Conservation (phyloP, 2,113 vertebrate genomes). For the Eurystomus gularis region DNA sequence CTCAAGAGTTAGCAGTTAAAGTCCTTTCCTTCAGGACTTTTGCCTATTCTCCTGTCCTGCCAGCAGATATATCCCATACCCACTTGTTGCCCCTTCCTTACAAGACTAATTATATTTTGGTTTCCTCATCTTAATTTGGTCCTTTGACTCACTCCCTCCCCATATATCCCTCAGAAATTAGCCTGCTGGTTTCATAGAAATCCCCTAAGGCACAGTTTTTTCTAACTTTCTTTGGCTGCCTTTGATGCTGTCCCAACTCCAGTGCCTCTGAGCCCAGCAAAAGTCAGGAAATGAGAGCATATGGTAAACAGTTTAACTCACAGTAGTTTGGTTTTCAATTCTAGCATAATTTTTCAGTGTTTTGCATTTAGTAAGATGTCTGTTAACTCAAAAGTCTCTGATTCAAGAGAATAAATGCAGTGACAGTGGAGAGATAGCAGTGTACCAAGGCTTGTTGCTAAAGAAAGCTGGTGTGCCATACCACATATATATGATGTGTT, state of each 20-base stretch:
- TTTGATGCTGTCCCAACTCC: neutral
- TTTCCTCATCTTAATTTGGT: neutral
- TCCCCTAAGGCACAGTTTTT: neutral
- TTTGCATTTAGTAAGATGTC: neutral
- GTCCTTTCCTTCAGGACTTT: neutral
- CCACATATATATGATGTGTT: neutral
- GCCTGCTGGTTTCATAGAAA: constrained; percentile 26
- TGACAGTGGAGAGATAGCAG: neutral
- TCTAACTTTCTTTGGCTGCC: neutral
- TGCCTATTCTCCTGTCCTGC: neutral
- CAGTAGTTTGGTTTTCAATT: neutral
- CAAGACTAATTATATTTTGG: neutral
- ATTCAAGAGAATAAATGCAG: neutral
- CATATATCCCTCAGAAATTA: neutral
- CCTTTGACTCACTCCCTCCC: neutral
- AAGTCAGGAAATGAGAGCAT: constrained; percentile 64
- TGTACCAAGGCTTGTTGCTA: neutral
- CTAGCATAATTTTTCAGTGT: neutral
- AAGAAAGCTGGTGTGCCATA: neutral
- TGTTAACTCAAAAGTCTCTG: neutral
- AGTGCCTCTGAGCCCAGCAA: constrained; percentile 14
- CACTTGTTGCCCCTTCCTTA: neutral
- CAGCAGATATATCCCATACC: neutral
- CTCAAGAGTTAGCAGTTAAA: neutral
- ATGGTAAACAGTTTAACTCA: constrained; percentile 59